A percentile compares a stretch with the other conserved stretches of the same genome.
Conservation (phyloP, 1,140 invertebrate species). For the Pachypeltis micranthus region DNA sequence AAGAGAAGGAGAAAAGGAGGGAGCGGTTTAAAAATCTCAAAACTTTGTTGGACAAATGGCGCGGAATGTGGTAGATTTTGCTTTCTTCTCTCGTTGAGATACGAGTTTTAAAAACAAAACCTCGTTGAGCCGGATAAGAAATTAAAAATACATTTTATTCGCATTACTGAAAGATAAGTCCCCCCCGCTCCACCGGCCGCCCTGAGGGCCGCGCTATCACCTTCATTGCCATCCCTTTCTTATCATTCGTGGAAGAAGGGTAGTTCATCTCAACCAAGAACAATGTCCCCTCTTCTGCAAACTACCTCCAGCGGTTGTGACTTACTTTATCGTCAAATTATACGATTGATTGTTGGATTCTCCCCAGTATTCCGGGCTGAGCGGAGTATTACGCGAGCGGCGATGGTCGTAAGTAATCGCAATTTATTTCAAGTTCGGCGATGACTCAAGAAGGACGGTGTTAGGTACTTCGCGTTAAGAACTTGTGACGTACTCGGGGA, state of each 20-base stretch:
- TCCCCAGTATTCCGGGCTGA: too few species aligned
- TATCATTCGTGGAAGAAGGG: not conserved
- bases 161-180: constrained; percentile 11
- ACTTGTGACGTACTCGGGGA: too few species aligned
- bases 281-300: not conserved
- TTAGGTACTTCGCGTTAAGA: too few species aligned
- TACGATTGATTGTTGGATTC: too few species aligned
- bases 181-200: not conserved
- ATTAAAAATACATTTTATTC: constrained; percentile 25
- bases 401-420: too few species aligned
- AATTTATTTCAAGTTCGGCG: too few species aligned
- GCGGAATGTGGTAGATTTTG: constrained; percentile 20
- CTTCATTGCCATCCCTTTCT: too few species aligned
- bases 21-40: constrained; percentile 12
- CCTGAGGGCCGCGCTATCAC: too few species aligned
- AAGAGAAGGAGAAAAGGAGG: not conserved
- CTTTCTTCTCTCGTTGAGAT: not conserved
- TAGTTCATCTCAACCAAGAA: not conserved
- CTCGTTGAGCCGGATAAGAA: constrained; percentile 18
- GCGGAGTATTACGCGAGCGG: too few species aligned
- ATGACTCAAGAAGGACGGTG: too few species aligned
- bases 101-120: constrained; percentile 1
- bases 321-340: too few species aligned
- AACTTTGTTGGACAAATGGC: constrained; percentile 24
- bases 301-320: not conserved